These are phyloP conservation scores for Cantharis nigra DNA, from an alignment of 2,888 invertebrate genomes.

Conservation along the genomic window DNA sequence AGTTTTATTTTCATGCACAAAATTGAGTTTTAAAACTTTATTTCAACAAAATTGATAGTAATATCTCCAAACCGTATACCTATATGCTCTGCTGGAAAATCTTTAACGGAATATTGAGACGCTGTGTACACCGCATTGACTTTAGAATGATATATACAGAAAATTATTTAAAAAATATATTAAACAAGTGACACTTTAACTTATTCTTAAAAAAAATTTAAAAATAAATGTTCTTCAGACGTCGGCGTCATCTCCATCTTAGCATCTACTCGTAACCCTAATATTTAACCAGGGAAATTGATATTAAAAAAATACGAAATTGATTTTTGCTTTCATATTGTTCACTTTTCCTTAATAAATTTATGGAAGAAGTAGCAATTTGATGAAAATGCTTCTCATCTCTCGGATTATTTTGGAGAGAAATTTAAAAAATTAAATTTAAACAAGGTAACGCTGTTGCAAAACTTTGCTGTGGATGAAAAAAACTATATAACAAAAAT, in stretches of 20 bases:
- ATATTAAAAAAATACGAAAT: not conserved
- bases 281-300: not conserved
- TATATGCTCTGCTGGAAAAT: no score
- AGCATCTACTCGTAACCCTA: not conserved
- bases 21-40: no score
- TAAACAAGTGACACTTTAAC: no score
- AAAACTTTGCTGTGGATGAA: conserved; percentile 25
- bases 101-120: no score
- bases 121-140: no score
- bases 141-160: no score
- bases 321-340: not conserved
- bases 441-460: not conserved
- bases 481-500: conserved; percentile 31
- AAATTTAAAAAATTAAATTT: not conserved
- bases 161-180: no score
- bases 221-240: not conserved
- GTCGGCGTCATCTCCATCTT: not conserved
- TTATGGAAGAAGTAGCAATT: not conserved
- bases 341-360: not conserved
- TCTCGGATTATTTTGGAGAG: not conserved
- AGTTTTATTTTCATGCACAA: no score
- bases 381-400: not conserved
- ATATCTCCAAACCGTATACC: no score
- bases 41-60: no score
- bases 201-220: no score